phyloP scores from a whole-genome alignment of 2,888 invertebrate species.

The Agapostemon virescens region DNA sequence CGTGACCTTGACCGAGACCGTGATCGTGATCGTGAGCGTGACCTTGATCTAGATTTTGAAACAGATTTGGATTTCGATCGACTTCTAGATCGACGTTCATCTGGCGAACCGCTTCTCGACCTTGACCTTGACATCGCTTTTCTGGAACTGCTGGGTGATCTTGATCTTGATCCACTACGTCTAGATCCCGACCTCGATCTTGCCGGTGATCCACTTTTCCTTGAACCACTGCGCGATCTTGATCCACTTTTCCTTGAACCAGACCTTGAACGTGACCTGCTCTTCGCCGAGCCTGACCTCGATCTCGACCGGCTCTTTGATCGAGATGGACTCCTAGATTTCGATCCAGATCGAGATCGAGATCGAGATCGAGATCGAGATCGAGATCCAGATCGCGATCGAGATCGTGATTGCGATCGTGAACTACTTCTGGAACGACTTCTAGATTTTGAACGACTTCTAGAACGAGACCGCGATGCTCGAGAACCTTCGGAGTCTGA shows the following conservation, averaged over 20 bases:
- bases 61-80: slow-evolving; percentile 76
- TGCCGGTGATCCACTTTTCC: slow-evolving; percentile 80
- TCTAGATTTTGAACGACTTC: slow-evolving; percentile 71
- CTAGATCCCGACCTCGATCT: slow-evolving; percentile 74
- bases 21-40: slow-evolving; percentile 64
- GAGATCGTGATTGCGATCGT: slow-evolving; percentile 76
- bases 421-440: slow-evolving; percentile 71
- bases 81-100: slow-evolving; percentile 57
- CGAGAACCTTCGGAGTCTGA: slow-evolving; percentile 85
- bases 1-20: slow-evolving; percentile 73
- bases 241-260: slow-evolving; percentile 77
- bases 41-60: slow-evolving; percentile 75
- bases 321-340: slow-evolving; percentile 76
- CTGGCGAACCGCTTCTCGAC: slow-evolving; percentile 68
- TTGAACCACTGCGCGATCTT: slow-evolving; percentile 69
- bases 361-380: slow-evolving; percentile 73
- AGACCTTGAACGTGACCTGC: slow-evolving; percentile 77
- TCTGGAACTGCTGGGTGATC: slow-evolving; percentile 72
- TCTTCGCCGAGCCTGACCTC: slow-evolving; percentile 75
- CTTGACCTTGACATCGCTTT: slow-evolving; percentile 69
- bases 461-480: slow-evolving; percentile 73
- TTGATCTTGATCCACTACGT: slow-evolving; percentile 79
- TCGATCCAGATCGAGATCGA: slow-evolving; percentile 75
- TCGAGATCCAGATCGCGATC: slow-evolving; percentile 76
- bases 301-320: slow-evolving; percentile 76